Evolutionary conservation across 64 coral and sea anemone genomes (phyloP).

Genomic region (Porites lutea): DNA sequence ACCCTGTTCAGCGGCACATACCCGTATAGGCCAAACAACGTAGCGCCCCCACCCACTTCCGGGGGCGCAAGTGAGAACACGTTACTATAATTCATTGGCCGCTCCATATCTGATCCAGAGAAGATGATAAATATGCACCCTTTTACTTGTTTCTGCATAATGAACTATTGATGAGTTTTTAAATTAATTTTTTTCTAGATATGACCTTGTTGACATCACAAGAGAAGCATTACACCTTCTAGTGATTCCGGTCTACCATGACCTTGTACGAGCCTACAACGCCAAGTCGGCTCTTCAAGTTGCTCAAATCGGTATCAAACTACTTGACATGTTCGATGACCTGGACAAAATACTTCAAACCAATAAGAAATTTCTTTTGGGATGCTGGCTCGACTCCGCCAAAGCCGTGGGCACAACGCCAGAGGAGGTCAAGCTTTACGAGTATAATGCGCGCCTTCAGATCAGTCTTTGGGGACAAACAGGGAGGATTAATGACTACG

Average conservation of each 20-base stretch:
- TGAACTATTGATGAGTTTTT: background rate
- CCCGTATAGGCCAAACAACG: no score
- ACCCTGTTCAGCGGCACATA: no score
- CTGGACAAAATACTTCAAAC: slow-evolving; percentile 82
- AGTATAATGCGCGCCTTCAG: slow-evolving; percentile 89
- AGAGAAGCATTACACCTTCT: slow-evolving; percentile 86
- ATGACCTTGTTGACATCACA: slow-evolving; percentile 91
- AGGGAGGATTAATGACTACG: slow-evolving; percentile 89
- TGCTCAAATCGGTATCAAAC: background rate
- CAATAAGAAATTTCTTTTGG: slow-evolving; percentile 87
- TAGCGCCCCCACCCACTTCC: no score
- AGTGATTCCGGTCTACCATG: slow-evolving; percentile 63
- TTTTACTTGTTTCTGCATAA: no score
- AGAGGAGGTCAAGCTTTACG: slow-evolving; percentile 62
- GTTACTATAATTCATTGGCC: no score
- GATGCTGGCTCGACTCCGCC: slow-evolving; percentile 83
- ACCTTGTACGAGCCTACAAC: slow-evolving; percentile 67
- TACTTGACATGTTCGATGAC: slow-evolving; percentile 68
- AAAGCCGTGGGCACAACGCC: slow-evolving; percentile 68
- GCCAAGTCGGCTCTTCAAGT: background rate
- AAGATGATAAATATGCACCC: no score
- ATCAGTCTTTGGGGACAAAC: slow-evolving; percentile 89
- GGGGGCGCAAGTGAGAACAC: no score
- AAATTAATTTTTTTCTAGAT: slow-evolving; percentile 19
- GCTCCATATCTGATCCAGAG: no score